phyloP scores from a whole-genome alignment of 2,113 vertebrate species.

The Marcusenius ussheri region DNA sequence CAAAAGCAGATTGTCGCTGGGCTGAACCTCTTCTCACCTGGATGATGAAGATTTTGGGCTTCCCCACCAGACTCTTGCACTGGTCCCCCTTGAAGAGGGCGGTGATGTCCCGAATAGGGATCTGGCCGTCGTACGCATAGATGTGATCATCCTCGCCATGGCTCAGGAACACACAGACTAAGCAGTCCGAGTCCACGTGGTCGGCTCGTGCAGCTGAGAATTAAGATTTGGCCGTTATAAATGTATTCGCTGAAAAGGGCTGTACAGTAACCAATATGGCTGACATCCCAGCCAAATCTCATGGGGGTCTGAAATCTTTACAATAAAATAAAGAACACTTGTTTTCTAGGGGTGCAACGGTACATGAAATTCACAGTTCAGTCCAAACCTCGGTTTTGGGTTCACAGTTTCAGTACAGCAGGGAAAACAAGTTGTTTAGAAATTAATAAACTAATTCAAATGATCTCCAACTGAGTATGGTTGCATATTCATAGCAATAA shows the following conservation, averaged over 20 bases:
- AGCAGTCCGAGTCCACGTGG: slow-evolving; percentile 78
- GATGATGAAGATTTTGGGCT: slow-evolving; percentile 93
- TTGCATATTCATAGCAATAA: neutral
- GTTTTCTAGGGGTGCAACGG: neutral
- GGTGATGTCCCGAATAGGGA: slow-evolving; percentile 68
- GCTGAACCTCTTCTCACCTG: slow-evolving; percentile 67
- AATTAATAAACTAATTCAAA: neutral
- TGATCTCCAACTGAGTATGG: neutral
- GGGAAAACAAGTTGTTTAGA: neutral
- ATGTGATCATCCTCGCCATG: slow-evolving; percentile 79
- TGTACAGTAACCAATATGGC: neutral
- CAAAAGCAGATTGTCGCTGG: neutral
- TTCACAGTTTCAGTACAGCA: neutral
- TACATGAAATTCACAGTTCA: neutral
- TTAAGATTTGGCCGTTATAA: neutral
- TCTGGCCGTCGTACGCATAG: slow-evolving; percentile 68
- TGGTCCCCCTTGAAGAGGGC: slow-evolving; percentile 78
- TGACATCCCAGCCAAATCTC: neutral
- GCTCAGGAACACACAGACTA: slow-evolving; percentile 83
- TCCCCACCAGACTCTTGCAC: slow-evolving; percentile 80
- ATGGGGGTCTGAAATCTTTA: neutral
- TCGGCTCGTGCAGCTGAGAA: slow-evolving; percentile 61
- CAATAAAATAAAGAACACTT: neutral
- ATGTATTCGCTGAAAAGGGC: neutral
- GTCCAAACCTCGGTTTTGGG: neutral